Percentiles rank a stretch among this genome's conserved stretches.
Evolutionary conservation across 30 jellyfish, hydroid and myxozoan species (phyloP).

Genomic region (Haliclystus octoradiatus): DNA sequence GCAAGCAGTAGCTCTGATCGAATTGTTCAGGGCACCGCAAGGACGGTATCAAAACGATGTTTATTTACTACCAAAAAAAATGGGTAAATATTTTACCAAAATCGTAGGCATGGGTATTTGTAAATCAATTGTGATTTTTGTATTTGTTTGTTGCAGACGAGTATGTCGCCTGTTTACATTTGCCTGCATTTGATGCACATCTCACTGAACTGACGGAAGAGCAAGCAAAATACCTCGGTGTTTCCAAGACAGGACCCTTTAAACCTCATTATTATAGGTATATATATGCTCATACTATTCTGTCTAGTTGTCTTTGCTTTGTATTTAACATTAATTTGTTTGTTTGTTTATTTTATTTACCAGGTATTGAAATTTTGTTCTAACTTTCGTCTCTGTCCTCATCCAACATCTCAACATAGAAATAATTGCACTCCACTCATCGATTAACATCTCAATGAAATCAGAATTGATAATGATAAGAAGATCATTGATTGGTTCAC

Average conservation of each 20-base stretch:
- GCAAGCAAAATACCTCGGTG: conserved; percentile 94
- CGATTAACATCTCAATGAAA: too few species aligned
- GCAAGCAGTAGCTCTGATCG: conserved; percentile 98
- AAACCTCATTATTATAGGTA: conserved; percentile 98
- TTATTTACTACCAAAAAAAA: conserved; percentile 91
- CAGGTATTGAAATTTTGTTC: too few species aligned
- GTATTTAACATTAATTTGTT: too few species aligned
- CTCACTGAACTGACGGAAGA: conserved; percentile 88
- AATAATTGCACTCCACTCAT: too few species aligned
- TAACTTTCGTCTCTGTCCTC: too few species aligned
- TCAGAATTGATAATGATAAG: too few species aligned
- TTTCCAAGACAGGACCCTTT: conserved; percentile 94
- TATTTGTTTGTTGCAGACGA: conserved; percentile 50
- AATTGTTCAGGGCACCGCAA: conserved; percentile 82
- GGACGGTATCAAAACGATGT: conserved; percentile 97
- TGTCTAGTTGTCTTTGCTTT: not conserved
- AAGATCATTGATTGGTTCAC: too few species aligned
- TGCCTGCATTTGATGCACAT: conserved; percentile 94
- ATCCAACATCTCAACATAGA: too few species aligned
- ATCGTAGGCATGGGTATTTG: too few species aligned
- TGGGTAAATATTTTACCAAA: conserved; percentile 67
- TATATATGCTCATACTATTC: not conserved
- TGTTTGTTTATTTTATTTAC: too few species aligned
- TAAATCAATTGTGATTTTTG: too few species aligned
- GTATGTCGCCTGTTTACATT: conserved; percentile 92